Conservation (phyloP, 2,113 vertebrate genomes). For the Sylvia atricapilla region DNA sequence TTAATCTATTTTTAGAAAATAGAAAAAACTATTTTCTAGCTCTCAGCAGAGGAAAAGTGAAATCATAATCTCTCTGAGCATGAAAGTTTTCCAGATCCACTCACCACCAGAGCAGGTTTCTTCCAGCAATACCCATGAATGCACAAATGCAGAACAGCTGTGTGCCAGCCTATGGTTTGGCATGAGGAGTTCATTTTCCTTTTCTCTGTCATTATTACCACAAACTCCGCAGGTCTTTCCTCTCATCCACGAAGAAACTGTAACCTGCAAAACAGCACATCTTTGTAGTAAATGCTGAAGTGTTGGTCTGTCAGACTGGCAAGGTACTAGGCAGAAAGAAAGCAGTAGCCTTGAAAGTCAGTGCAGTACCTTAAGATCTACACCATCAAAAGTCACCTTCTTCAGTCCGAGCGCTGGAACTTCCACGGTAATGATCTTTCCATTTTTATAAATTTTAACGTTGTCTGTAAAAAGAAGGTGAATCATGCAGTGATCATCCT, state of each 20-base stretch:
- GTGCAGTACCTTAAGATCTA: constrained; percentile 37
- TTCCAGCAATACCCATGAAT: constrained; percentile 61
- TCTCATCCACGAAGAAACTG: constrained; percentile 40
- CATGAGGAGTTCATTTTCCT: constrained; percentile 51
- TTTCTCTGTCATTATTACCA: constrained; percentile 65
- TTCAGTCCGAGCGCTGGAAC: constrained; percentile 9
- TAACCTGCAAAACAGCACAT: constrained; percentile 43
- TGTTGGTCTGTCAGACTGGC: neutral
- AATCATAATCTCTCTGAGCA: neutral
- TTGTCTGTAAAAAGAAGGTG: neutral
- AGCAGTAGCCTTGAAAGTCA: neutral
- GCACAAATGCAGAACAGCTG: constrained; percentile 48
- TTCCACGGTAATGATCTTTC: neutral
- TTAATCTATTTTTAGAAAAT: too few species aligned
- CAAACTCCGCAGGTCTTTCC: constrained; percentile 73
- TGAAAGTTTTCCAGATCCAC: constrained; percentile 9
- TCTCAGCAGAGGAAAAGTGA: neutral
- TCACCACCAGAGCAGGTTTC: constrained; percentile 56
- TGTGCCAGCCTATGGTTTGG: constrained; percentile 56
- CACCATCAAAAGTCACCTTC: constrained; percentile 44
- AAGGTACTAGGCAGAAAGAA: neutral
- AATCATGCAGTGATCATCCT: neutral
- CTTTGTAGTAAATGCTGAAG: neutral
- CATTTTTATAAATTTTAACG: constrained; percentile 46
- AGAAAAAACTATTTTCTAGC: neutral